These are phyloP conservation scores for Haemorhous mexicanus DNA, from an alignment of 2,113 vertebrate genomes.

Conservation along the genomic window DNA sequence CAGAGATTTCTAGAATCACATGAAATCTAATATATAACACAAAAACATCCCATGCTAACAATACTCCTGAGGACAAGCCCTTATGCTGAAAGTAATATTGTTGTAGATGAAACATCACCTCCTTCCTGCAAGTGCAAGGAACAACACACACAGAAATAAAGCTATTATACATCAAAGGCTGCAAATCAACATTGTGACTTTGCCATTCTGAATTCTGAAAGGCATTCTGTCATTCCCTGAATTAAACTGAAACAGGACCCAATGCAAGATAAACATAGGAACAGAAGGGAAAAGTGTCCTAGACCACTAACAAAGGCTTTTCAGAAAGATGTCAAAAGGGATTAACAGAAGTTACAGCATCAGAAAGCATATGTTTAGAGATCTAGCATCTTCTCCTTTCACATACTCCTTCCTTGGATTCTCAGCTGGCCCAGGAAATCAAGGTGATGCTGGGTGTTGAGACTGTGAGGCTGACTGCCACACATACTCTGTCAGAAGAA, in stretches of 20 bases:
- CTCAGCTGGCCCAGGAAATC: neutral
- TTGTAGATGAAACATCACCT: neutral
- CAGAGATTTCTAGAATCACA: neutral
- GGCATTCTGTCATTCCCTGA: neutral
- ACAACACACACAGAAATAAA: neutral
- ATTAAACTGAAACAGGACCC: neutral
- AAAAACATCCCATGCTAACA: neutral
- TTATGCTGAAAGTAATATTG: neutral
- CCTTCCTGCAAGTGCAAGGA: neutral
- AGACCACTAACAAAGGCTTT: neutral
- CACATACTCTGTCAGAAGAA: neutral
- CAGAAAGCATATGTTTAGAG: neutral
- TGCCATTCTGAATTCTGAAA: neutral
- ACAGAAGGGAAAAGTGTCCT: neutral
- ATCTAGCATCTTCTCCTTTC: neutral
- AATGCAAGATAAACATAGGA: neutral
- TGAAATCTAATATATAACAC: neutral
- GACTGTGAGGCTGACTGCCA: neutral
- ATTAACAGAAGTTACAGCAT: neutral
- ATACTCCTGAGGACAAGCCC: neutral
- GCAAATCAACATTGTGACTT: neutral
- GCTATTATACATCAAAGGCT: neutral
- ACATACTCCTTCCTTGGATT: neutral
- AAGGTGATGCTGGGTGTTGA: neutral
- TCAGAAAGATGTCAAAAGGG: neutral